phyloP scores from a whole-genome alignment of 1,140 invertebrate genomes.

The Adelges cooleyi region DNA sequence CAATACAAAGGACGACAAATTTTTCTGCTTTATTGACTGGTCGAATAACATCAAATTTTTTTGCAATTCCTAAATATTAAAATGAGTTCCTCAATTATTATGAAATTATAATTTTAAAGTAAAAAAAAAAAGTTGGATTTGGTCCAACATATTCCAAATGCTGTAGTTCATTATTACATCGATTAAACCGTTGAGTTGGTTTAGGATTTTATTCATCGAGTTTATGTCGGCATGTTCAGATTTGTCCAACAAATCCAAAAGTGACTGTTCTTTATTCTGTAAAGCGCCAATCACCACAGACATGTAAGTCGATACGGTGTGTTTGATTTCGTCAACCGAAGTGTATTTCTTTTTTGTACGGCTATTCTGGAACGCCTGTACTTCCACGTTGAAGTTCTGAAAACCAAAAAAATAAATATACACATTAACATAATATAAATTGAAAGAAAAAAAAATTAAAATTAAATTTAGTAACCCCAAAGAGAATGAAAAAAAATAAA shows the following conservation, averaged over 20 bases:
- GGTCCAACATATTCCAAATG: too few relatives aligned
- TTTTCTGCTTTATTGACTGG: not conserved
- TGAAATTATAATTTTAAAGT: too few relatives aligned
- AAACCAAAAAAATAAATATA: not conserved
- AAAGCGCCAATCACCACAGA: constrained; percentile 20
- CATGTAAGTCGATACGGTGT: not conserved
- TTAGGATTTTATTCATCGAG: not conserved
- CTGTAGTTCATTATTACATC: too few relatives aligned
- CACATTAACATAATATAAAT: too few relatives aligned
- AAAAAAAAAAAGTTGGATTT: too few relatives aligned
- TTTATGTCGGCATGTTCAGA: not conserved
- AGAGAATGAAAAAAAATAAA: too few relatives aligned
- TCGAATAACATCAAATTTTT: not conserved
- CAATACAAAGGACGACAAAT: not conserved
- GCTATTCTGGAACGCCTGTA: not conserved
- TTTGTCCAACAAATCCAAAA: not conserved
- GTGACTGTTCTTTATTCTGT: not conserved
- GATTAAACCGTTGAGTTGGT: not conserved
- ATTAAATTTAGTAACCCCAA: too few relatives aligned
- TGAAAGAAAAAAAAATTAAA: too few relatives aligned
- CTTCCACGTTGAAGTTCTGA: not conserved
- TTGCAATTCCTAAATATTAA: not conserved
- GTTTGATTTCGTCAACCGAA: not conserved
- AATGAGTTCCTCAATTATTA: too few relatives aligned
- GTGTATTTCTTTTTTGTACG: not conserved